A percentile compares a stretch with the other conserved stretches of the same genome.
Evolutionary conservation across 2,888 invertebrate genomes (phyloP).

Genomic region (Ophion slaviceki): DNA sequence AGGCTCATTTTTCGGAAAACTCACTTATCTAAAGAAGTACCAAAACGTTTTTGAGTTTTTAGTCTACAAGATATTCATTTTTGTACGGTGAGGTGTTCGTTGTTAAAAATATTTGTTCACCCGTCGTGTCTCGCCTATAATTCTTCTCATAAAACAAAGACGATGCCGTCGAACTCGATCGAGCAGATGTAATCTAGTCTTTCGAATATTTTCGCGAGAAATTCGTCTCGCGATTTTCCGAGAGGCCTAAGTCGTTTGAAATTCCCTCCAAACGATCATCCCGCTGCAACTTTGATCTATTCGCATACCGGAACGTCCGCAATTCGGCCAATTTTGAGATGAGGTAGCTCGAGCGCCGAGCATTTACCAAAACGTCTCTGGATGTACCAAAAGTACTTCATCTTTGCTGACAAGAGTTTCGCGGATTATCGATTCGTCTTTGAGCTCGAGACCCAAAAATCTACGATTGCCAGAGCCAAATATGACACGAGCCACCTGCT

Average conservation of each 20-base stretch:
- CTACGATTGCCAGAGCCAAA: constrained; percentile 40
- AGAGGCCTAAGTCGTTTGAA: background rate
- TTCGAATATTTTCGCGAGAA: background rate
- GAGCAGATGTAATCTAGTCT: background rate
- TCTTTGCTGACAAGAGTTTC: background rate
- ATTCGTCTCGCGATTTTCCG: background rate
- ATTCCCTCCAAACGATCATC: background rate
- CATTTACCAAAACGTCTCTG: background rate
- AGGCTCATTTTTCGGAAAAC: no score
- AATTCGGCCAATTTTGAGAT: background rate
- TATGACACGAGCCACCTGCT: constrained; percentile 26
- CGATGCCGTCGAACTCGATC: background rate
- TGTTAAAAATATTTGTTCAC: no score
- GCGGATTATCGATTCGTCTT: constrained; percentile 22
- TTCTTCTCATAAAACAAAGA: background rate
- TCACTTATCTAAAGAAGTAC: no score
- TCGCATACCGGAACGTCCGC: background rate
- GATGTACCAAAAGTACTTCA: background rate
- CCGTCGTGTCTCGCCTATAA: background rate
- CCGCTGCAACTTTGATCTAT: background rate
- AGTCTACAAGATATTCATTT: no score
- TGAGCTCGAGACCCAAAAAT: background rate
- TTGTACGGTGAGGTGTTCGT: background rate
- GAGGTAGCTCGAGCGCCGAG: background rate
- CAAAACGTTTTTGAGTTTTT: background rate